Base-by-base conservation (phyloP, 2,797 vertebrate genomes). In the Sparidentex hasta region DNA sequence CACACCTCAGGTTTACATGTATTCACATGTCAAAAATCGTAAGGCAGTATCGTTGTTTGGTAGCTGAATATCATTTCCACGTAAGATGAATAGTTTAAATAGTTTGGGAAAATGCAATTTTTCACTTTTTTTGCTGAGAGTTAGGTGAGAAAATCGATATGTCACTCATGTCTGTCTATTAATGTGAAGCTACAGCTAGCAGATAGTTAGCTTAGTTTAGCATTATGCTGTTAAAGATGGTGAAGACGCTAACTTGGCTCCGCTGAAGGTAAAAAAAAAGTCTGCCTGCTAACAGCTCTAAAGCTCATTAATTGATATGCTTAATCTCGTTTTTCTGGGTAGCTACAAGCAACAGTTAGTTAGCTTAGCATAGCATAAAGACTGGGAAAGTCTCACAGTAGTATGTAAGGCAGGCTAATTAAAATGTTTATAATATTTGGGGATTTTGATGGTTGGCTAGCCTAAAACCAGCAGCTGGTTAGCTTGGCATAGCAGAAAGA, bases 11-110 rank as follows among this genome's bases (percentile, higher is more conserved):
- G 77, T 87, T 88, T 87, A 78, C 29, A 83, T 75, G 46, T 80
- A 73, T 83, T 87, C 83, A 90, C 90, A 87, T 57, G 73, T 83
- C 48, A 86, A 69, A 85, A 66, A 64, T 18, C 74, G 44, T 64
- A 85, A 78, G 80, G 75, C 64, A 68, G 52, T 77, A 64, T 51
- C 72, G 51, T 27, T 61, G 77, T 79, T 80, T 80, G 56, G 33
- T 76, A 47, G 61, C 25, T 67, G 23, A 65, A 57, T 75, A 76
- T 2, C 5, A 54, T 63, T 74, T 56, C 41, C n/a, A 46, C 55
- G 56, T 56, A 59, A 55, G 86, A 78, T 76, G 7, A 43, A 46
- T 11, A 38, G 11, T 56, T 4, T 16, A 20, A 69, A 43, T 58
- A 43, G 12, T 50, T 59, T 74, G 29, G 33, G 4, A 5, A 61